Conservation (phyloP, 2,888 invertebrate genomes). For the Saturnia pavonia region DNA sequence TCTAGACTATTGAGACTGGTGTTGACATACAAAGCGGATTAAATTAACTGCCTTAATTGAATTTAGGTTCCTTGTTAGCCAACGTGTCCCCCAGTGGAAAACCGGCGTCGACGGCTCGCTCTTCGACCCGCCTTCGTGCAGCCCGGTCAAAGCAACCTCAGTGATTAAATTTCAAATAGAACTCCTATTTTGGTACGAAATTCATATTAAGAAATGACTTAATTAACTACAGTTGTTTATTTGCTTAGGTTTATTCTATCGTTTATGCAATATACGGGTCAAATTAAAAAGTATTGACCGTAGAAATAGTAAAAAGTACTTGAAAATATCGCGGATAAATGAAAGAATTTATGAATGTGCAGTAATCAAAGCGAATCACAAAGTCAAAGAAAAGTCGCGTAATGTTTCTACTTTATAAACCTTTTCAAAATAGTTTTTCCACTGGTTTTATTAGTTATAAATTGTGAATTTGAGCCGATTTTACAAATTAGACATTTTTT, state of each 20-base stretch:
- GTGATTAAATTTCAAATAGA: constrained; percentile 30
- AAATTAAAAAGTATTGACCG: not conserved
- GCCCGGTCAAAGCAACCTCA: constrained; percentile 29
- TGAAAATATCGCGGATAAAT: not conserved
- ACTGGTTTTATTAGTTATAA: no score
- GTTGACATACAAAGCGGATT: constrained; percentile 74
- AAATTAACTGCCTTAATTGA: constrained; percentile 82
- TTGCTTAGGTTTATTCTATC: not conserved
- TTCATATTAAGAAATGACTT: constrained; percentile 1
- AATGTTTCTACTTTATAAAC: not conserved
- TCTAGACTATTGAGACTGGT: constrained; percentile 60
- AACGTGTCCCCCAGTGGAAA: constrained; percentile 60
- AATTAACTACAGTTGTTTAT: not conserved
- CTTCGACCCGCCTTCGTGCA: constrained; percentile 29
- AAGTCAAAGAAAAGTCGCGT: not conserved
- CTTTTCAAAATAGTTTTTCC: no score
- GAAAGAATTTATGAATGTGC: not conserved
- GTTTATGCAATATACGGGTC: not conserved
- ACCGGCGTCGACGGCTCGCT: constrained; percentile 39
- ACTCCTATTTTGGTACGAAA: constrained; percentile 18
- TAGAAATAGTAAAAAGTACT: not conserved
- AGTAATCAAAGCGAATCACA: not conserved
- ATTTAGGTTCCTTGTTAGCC: constrained; percentile 79
- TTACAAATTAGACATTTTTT: no score
- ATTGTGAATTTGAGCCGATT: no score